Evolutionary conservation across 2,113 vertebrate genomes (phyloP).

Genomic region (Macaca fascicularis): DNA sequence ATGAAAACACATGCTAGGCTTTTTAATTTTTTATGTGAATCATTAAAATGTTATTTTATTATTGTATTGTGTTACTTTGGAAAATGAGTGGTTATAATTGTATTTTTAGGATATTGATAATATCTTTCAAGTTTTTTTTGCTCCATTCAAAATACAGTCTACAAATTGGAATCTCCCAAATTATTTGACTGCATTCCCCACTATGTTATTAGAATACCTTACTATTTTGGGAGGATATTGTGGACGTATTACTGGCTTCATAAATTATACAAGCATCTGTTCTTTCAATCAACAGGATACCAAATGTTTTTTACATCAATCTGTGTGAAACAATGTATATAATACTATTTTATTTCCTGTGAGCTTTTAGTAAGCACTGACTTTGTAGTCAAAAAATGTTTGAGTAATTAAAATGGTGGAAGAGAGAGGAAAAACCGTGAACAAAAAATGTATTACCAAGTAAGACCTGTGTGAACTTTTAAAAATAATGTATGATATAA

Average conservation of each 20-base stretch:
- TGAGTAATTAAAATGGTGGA: not conserved
- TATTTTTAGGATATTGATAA: constrained; percentile 4
- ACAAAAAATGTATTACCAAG: not conserved
- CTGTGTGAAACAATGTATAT: constrained; percentile 72
- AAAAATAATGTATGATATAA: not conserved
- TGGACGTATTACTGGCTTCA: constrained; percentile 69
- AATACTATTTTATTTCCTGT: constrained; percentile 34
- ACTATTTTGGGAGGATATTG: constrained; percentile 79
- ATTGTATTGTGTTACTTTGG: not conserved
- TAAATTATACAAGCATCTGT: constrained; percentile 81
- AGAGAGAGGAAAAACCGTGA: constrained; percentile 26
- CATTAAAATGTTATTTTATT: not conserved
- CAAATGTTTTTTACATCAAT: constrained; percentile 79
- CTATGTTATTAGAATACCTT: constrained; percentile 72
- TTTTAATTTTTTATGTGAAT: constrained; percentile 52
- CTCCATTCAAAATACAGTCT: constrained; percentile 46
- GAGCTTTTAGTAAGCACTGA: constrained; percentile 30
- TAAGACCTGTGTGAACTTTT: not conserved
- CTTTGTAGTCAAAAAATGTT: constrained; percentile 20
- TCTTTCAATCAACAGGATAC: constrained; percentile 78
- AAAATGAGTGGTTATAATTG: not conserved
- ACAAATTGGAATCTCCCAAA: constrained; percentile 9
- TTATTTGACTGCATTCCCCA: constrained; percentile 51
- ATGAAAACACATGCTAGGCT: not conserved
- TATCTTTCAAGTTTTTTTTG: not conserved